These are phyloP conservation scores for Coelogynopora nodosa DNA, from an alignment of 2,888 invertebrate genomes.

Conservation along the genomic window DNA sequence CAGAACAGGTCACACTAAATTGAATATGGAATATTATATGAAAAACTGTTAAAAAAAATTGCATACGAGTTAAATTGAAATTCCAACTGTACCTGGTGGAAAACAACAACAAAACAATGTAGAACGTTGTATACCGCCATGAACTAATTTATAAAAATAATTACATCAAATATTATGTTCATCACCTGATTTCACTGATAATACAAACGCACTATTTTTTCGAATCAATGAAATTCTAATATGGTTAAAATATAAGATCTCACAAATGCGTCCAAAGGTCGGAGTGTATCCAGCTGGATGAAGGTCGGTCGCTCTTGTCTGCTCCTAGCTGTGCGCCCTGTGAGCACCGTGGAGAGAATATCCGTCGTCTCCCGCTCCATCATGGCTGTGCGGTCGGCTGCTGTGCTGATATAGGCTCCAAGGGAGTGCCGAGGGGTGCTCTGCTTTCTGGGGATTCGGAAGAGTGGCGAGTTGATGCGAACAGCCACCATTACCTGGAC, in stretches of 20 bases:
- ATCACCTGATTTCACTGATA: no score
- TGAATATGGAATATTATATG: no score
- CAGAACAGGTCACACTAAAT: no score
- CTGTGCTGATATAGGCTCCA: neutral
- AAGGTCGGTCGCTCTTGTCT: neutral
- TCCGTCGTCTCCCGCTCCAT: neutral
- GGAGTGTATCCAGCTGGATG: constrained; percentile 16
- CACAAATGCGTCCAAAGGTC: constrained; percentile 20
- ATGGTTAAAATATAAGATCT: neutral
- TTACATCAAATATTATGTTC: no score
- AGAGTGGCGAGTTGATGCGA: neutral
- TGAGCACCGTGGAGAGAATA: neutral
- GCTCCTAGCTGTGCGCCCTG: neutral
- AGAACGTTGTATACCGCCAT: no score
- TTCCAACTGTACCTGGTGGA: no score
- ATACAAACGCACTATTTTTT: no score
- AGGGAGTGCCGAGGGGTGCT: neutral
- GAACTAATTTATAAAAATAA: no score
- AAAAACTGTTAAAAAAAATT: no score
- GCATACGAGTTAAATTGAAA: no score
- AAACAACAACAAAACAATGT: no score
- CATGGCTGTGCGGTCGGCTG: neutral
- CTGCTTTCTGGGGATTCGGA: neutral
- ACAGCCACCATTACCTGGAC: neutral
- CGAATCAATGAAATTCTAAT: no score